These are phyloP conservation scores for Osmerus eperlanus DNA, from an alignment of 2,113 vertebrate genomes.

Conservation along the genomic window DNA sequence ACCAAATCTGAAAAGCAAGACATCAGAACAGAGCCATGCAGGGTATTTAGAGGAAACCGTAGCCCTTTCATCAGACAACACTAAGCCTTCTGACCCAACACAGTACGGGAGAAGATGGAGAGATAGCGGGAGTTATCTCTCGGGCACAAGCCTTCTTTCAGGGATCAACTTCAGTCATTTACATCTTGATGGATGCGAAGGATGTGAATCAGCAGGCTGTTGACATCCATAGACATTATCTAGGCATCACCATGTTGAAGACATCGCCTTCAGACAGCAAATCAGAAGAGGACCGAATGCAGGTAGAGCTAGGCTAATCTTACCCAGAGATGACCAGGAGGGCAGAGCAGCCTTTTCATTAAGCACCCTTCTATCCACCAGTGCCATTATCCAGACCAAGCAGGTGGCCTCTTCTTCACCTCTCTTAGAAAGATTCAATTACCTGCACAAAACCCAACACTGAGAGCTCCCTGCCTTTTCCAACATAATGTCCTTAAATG, in stretches of 20 bases:
- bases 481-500: not conserved
- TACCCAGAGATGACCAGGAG: not conserved
- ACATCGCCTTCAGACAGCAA: not conserved
- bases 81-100: not conserved
- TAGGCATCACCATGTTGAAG: not conserved
- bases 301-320: not conserved
- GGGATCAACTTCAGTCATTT: not conserved
- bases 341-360: not conserved
- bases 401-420: not conserved
- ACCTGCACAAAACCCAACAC: not conserved
- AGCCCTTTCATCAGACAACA: not conserved
- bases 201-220: too few species aligned
- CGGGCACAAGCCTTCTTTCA: not conserved
- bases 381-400: not conserved
- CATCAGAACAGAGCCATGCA: not conserved
- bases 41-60: not conserved
- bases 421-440: not conserved
- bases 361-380: not conserved
- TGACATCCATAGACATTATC: not conserved
- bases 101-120: not conserved
- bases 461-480: not conserved
- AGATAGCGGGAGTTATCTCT: not conserved
- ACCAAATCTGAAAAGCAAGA: constrained; percentile 18
- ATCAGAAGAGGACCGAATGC: not conserved
- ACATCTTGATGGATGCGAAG: too few species aligned